phyloP scores from a whole-genome alignment of 2,888 invertebrate species.

The Pasiphila rectangulata region DNA sequence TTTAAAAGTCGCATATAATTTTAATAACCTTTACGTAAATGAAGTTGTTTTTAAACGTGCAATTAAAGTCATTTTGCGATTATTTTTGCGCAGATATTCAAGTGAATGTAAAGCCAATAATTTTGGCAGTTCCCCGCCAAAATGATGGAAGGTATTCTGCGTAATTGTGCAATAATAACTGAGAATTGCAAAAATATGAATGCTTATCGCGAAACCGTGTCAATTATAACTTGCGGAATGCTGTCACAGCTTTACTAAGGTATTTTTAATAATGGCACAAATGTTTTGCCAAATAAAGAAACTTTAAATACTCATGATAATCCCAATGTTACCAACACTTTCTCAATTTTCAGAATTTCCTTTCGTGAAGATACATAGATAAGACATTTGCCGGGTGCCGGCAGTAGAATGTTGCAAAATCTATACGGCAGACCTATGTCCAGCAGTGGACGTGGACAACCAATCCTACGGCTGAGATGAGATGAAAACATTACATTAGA shows the following conservation, averaged over 20 bases:
- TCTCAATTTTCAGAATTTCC: too few relatives aligned
- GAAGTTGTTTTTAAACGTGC: constrained; percentile 24
- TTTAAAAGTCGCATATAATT: constrained; percentile 3
- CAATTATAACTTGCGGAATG: constrained; percentile 8
- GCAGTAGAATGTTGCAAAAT: too few relatives aligned
- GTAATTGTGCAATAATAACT: constrained; percentile 13
- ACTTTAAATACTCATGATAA: too few relatives aligned
- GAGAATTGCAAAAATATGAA: constrained; percentile 14
- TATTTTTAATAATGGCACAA: not conserved
- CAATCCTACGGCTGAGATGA: too few relatives aligned
- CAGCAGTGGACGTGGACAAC: too few relatives aligned
- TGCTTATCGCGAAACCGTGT: constrained; percentile 5
- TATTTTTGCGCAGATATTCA: constrained; percentile 23
- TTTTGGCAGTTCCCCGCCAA: constrained; percentile 15
- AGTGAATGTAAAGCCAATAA: constrained; percentile 18
- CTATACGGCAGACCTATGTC: too few relatives aligned
- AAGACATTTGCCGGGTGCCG: too few relatives aligned
- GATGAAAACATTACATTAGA: too few relatives aligned
- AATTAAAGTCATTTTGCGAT: constrained; percentile 28
- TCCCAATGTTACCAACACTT: too few relatives aligned
- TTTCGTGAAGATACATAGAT: too few relatives aligned
- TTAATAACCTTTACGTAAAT: constrained; percentile 25
- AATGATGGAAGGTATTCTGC: constrained; percentile 15
- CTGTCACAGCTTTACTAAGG: not conserved
- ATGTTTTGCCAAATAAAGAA: too few relatives aligned